Conservation (phyloP, 2,113 vertebrate genomes). For the Sapayoa aenigma region DNA sequence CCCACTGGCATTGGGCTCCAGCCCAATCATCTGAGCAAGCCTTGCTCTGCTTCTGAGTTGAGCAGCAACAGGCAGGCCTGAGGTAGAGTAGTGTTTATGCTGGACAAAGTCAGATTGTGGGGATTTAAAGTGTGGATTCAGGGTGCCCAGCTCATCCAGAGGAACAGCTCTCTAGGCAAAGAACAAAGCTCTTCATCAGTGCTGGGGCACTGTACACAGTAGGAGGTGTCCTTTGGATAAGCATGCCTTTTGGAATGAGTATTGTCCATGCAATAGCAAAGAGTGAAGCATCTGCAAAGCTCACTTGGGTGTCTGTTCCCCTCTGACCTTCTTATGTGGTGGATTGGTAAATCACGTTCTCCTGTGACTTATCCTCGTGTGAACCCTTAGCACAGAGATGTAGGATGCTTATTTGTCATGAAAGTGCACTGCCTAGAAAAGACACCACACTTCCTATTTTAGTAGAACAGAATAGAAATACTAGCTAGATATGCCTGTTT, state of each 20-base stretch:
- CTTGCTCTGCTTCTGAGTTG: not conserved
- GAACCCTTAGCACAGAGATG: not conserved
- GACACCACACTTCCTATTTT: rapidly evolving
- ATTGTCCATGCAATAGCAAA: not conserved
- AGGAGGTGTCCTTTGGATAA: not conserved
- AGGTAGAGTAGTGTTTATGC: not conserved
- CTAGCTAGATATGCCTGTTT: not conserved
- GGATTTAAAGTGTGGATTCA: not conserved
- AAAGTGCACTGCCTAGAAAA: not conserved
- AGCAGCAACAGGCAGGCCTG: not conserved
- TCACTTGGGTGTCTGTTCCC: not conserved
- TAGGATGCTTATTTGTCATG: not conserved
- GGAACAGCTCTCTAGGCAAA: not conserved
- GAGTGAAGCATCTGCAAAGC: not conserved
- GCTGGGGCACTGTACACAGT: not conserved
- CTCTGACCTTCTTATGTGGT: not conserved
- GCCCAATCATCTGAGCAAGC: not conserved
- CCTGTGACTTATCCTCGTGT: not conserved
- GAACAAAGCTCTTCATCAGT: not conserved
- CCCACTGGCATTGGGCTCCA: not conserved
- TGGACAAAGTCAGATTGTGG: not conserved
- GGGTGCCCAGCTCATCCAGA: not conserved
- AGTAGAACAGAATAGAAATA: not conserved
- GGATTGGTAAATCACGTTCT: not conserved
- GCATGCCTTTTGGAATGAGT: rapidly evolving